Percentiles rank a stretch among this genome's conserved stretches.
Conservation (phyloP, 2,888 invertebrate species). For the Fragum sueziense region DNA sequence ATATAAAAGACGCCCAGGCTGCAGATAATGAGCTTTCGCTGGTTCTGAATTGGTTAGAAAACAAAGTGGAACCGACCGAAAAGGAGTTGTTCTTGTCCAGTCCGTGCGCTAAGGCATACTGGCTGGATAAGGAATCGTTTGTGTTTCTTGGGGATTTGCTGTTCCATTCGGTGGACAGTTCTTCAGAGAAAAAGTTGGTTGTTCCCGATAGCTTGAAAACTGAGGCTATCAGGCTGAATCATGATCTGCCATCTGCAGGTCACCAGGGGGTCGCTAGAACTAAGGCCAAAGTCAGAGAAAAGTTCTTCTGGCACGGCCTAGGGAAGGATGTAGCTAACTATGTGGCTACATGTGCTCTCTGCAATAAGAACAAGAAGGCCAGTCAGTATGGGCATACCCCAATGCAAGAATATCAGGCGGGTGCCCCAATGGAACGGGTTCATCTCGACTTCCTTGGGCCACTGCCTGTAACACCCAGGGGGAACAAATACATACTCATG, state of each 20-base stretch:
- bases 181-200: neutral
- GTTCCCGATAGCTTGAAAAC: constrained; percentile 4
- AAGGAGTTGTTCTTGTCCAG: constrained; percentile 1
- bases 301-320: constrained; percentile 28
- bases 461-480: constrained; percentile 6
- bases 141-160: neutral
- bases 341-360: constrained; percentile 21
- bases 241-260: constrained; percentile 30
- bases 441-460: constrained; percentile 24
- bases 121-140: constrained; percentile 23
- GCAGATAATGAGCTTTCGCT: constrained; percentile 9
- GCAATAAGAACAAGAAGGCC: constrained; percentile 27
- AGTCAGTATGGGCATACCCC: constrained; percentile 18
- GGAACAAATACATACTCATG: constrained; percentile 31
- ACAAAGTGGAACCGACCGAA: neutral
- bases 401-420: constrained; percentile 21
- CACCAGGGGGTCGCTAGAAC: constrained; percentile 35
- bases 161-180: neutral
- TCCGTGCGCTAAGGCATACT: constrained; percentile 15
- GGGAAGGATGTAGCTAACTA: constrained; percentile 18
- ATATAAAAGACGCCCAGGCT: neutral
- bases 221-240: constrained; percentile 6
- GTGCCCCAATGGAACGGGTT: constrained; percentile 21
- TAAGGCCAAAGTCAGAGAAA: constrained; percentile 23
- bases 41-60: neutral